These are phyloP conservation scores for Proteles cristata DNA, from an alignment of 2,113 vertebrate species.

Conservation along the genomic window DNA sequence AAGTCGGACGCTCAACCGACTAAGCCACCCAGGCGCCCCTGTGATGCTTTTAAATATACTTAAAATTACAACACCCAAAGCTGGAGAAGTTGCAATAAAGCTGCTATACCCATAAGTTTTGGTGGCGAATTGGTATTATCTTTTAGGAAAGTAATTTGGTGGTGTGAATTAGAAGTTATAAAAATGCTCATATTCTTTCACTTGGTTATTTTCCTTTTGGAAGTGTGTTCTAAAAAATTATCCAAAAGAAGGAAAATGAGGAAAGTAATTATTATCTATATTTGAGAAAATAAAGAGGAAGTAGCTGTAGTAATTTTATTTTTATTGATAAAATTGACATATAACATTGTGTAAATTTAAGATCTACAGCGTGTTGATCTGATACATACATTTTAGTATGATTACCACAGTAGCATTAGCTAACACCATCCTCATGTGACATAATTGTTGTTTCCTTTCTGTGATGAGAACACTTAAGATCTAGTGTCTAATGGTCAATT, in stretches of 20 bases:
- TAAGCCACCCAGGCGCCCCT: too few relatives aligned
- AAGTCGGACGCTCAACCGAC: too few relatives aligned
- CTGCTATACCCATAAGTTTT: neutral
- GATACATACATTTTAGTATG: neutral
- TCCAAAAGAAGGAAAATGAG: slow-evolving; percentile 14
- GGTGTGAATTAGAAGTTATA: slow-evolving; percentile 20
- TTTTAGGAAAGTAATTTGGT: slow-evolving; percentile 47
- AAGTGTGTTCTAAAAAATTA: slow-evolving; percentile 52
- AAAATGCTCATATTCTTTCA: slow-evolving; percentile 4
- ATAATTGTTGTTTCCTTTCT: slow-evolving; percentile 6
- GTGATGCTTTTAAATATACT: slow-evolving; percentile 45
- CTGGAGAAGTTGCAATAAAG: slow-evolving; percentile 10
- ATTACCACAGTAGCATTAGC: neutral
- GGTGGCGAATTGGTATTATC: neutral
- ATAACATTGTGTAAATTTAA: neutral
- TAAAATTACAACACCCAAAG: slow-evolving; percentile 14
- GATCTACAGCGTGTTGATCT: neutral
- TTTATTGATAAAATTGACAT: neutral
- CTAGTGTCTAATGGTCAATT: neutral
- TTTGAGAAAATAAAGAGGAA: neutral
- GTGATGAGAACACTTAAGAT: neutral
- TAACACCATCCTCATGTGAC: neutral
- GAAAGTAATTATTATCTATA: neutral
- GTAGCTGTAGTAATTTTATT: neutral
- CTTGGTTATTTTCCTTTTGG: slow-evolving; percentile 31